Base-by-base conservation (phyloP, 1,140 invertebrate species). In the Diachasmimorpha longicaudata region DNA sequence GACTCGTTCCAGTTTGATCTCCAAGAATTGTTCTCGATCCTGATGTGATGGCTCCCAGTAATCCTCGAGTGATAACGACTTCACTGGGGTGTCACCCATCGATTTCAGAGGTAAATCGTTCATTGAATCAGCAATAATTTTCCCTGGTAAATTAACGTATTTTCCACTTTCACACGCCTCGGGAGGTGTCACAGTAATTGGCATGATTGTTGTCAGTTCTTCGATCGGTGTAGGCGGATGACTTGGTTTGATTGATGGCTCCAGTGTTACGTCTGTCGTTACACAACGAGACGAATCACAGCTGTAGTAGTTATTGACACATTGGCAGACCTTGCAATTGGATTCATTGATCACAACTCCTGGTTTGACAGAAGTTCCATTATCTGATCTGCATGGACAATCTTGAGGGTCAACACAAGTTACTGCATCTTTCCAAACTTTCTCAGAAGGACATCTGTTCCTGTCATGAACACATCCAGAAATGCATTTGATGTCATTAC, bases 261-360 rank as follows among this genome's bases (percentile, higher is more conserved):
- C 21, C 23, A 42, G 21, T 42, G 67, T 66, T 11, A 23, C 31
- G 9, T 31, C 23, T 70, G 37, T 16, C 42, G 72, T 80, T 2
- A 55, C 46, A 21, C 93, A 93, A 11, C 85, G 82, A 21, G 85
- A 90, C 76, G 86, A 86, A 83, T 91, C 91, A 83, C 93, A 94
- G 69, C 92, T 87, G 77, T 94, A 92, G n/a, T 89, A 90, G 85
- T 96, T 95, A 79, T 94, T 91, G 0, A 95, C 85, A 79, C 95
- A 96, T 79, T 95, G 94, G 79, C 95, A 96, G 16, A 91, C 89
- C 81, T 92, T 90, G 79, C 94, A 95, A 0, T 90, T 89, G 6
- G 90, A 90, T 68, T 91, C 90, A n/a, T 90, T 80, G 3, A 88
- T 74, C 1, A 92, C 85, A 8, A 88, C 88, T 5, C 93, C 92